Evolutionary conservation across 2,113 vertebrate genomes (phyloP), one percentile per base, ranked within the genome.

Genomic region (Hipposideros armiger): DNA sequence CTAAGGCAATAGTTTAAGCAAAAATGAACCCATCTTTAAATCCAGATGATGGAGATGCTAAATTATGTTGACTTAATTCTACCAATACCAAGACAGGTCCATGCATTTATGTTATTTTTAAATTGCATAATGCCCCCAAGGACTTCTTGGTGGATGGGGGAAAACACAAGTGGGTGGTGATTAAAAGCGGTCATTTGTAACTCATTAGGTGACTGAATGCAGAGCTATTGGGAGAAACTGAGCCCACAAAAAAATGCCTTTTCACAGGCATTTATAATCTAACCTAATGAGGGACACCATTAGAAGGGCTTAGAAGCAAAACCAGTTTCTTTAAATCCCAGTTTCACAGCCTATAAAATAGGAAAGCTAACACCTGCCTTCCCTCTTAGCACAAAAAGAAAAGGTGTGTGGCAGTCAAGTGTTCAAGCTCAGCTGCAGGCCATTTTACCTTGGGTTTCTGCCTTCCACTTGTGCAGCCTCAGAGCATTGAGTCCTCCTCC

Each of bases 401-500:
- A 28, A 47, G 30, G 22, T n/a, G 16, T 20, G 16, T 76, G 50
- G 4, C 22, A 56, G 20, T 70, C 74, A 9, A 7, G 2, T 15
- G 45, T 9, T 80, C 17, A 4, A 26, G 30, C 66, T 73, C 42
- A 19, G 32, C 10, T 24, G 20, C 9, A 60, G 42, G 58, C 36
- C 26, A 0, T 30, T 74, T 5, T 14, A 8, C 5, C 8, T 4
- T 19, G 4, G 7, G 5, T 4, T 62, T 45, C 17, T 16, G 3
- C 10, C 52, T 9, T 77, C 45, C 17, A 50, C 4, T 1, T 30
- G 22, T 30, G 19, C 0, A 64, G 36, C 58, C 28, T 77, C 62
- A 17, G 77, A 47, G 7, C 13, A 4, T 52, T 10, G 0, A 11
- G 22, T 28, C 13, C 9, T 40, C 36, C 20, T 69, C 26, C 4